phyloP scores from a whole-genome alignment of 2,888 invertebrate species.

The Eilema sororculum region DNA sequence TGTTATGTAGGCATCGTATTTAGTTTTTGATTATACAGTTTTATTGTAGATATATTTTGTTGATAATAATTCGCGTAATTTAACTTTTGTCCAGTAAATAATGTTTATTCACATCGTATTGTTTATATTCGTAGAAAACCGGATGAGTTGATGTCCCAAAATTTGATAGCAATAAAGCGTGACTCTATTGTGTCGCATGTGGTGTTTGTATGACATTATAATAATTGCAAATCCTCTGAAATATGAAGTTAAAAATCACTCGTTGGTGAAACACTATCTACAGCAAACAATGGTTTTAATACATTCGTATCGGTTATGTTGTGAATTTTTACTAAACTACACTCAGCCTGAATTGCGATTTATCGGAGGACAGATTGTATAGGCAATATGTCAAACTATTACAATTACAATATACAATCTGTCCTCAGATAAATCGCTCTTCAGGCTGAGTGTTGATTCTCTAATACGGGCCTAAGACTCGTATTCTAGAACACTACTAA shows the following conservation, averaged over 20 bases:
- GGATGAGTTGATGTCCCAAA: conserved; percentile 70
- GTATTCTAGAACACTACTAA: too few relatives aligned
- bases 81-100: conserved; percentile 57
- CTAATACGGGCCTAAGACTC: too few relatives aligned
- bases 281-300: not conserved
- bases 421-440: too few relatives aligned
- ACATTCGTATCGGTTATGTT: not conserved
- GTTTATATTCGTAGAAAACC: conserved; percentile 64
- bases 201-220: conserved; percentile 39
- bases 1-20: not conserved
- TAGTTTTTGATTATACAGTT: not conserved
- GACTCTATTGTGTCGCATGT: not conserved
- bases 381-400: too few relatives aligned
- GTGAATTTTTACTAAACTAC: too few relatives aligned
- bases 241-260: not conserved
- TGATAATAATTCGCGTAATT: not conserved
- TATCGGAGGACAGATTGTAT: too few relatives aligned
- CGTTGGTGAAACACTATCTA: not conserved
- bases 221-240: conserved; percentile 22
- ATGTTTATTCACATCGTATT: conserved; percentile 49
- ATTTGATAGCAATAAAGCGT: conserved; percentile 65
- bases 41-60: conserved; percentile 36
- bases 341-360: too few relatives aligned
- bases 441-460: too few relatives aligned
- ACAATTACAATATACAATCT: too few relatives aligned